phyloP scores from a whole-genome alignment of 2,113 vertebrate genomes.

The Danionella cerebrum region DNA sequence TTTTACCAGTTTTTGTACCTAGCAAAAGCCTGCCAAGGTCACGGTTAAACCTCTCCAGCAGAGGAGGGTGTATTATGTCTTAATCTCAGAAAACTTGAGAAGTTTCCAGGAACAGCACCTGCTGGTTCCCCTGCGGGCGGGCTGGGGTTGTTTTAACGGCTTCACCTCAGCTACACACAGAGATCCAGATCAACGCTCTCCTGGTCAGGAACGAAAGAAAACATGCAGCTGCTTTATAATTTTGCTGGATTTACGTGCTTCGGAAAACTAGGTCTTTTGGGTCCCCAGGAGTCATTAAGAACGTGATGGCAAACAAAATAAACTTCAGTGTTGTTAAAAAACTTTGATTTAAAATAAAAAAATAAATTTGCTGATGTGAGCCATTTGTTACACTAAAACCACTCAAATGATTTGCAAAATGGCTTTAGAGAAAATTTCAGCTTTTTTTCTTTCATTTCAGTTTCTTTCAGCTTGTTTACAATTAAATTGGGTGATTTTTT shows the following conservation, averaged over 20 bases:
- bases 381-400: too few relatives aligned
- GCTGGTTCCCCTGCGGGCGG: slow-evolving; percentile 31
- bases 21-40: background rate
- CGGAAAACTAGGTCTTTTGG: slow-evolving; percentile 14
- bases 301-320: background rate
- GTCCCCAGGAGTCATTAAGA: background rate
- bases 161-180: slow-evolving; percentile 17
- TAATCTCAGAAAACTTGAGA: slow-evolving; percentile 39
- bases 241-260: slow-evolving; percentile 36
- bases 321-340: slow-evolving; percentile 19
- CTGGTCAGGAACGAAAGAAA: slow-evolving; percentile 52
- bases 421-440: too few relatives aligned
- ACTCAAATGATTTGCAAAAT: too few relatives aligned
- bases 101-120: slow-evolving; percentile 52
- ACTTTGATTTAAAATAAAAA: too few relatives aligned
- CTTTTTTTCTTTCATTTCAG: too few relatives aligned
- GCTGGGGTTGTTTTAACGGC: slow-evolving; percentile 11
- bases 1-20: background rate
- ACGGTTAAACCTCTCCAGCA: background rate
- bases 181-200: slow-evolving; percentile 19
- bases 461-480: too few relatives aligned
- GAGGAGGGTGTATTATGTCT: slow-evolving; percentile 1
- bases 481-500: too few relatives aligned
- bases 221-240: slow-evolving; percentile 48
- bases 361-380: too few relatives aligned